Evolutionary conservation across 2,113 vertebrate species (phyloP).

Genomic region (Bostrychus sinensis): DNA sequence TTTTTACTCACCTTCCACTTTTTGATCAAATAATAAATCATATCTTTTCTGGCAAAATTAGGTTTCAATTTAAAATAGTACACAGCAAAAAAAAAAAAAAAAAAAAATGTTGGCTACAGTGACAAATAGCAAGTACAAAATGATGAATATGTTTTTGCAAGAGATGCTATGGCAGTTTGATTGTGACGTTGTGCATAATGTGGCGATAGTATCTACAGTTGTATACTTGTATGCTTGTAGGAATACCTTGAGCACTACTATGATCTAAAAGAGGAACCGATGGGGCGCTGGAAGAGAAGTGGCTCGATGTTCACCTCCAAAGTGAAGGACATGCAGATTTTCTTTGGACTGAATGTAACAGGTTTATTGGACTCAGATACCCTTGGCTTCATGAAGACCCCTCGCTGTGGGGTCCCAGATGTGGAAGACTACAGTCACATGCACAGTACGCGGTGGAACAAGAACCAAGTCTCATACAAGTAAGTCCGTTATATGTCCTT

Average conservation of each 20-base stretch:
- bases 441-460: constrained; percentile 71
- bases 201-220: background rate
- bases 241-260: constrained; percentile 78
- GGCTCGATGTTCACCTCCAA: constrained; percentile 67
- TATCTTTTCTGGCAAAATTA: too few relatives aligned
- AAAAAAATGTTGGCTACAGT: background rate
- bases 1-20: too few relatives aligned
- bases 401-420: constrained; percentile 80
- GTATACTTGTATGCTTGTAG: constrained; percentile 40
- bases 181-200: background rate
- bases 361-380: constrained; percentile 72
- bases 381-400: constrained; percentile 70
- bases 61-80: too few relatives aligned
- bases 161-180: background rate
- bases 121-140: background rate
- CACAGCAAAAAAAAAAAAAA: too few relatives aligned
- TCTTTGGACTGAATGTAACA: constrained; percentile 77
- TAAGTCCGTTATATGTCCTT: constrained; percentile 19
- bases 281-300: constrained; percentile 65
- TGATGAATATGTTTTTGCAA: background rate
- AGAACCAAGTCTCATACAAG: constrained; percentile 78
- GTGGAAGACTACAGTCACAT: constrained; percentile 72
- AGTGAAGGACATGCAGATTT: constrained; percentile 80
- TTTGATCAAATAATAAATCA: too few relatives aligned
- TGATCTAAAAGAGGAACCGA: constrained; percentile 55